These are phyloP conservation scores for Mactromeris polynyma DNA, from an alignment of 2,888 invertebrate species.

Conservation along the genomic window DNA sequence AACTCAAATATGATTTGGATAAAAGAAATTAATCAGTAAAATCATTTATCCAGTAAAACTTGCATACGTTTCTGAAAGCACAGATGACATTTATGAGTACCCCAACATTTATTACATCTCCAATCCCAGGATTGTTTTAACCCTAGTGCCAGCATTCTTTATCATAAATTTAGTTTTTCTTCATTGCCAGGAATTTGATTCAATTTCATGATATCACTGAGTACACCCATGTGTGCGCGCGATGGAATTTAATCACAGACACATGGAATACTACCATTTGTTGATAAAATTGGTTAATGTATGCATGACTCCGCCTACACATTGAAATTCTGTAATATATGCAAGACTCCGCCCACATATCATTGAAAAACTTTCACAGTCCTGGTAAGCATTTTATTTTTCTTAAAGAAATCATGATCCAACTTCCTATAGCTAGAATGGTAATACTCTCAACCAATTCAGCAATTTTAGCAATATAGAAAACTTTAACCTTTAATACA, in stretches of 20 bases:
- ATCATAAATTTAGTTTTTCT: background rate
- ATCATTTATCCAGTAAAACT: background rate
- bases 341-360: background rate
- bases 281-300: slow-evolving; percentile 1
- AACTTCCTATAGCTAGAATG: background rate
- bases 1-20: background rate
- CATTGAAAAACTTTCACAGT: too few relatives aligned
- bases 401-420: background rate
- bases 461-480: background rate
- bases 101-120: background rate
- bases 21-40: background rate
- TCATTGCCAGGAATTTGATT: background rate
- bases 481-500: background rate
- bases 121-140: background rate
- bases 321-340: background rate
- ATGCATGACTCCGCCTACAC: slow-evolving; percentile 2
- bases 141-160: background rate
- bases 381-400: background rate
- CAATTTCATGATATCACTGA: background rate
- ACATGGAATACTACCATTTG: background rate
- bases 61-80: background rate
- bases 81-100: background rate
- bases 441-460: background rate
- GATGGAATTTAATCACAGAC: background rate
- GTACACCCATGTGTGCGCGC: background rate